phyloP scores from a whole-genome alignment of 2,888 invertebrate genomes.

The Parnassius mnemosyne region DNA sequence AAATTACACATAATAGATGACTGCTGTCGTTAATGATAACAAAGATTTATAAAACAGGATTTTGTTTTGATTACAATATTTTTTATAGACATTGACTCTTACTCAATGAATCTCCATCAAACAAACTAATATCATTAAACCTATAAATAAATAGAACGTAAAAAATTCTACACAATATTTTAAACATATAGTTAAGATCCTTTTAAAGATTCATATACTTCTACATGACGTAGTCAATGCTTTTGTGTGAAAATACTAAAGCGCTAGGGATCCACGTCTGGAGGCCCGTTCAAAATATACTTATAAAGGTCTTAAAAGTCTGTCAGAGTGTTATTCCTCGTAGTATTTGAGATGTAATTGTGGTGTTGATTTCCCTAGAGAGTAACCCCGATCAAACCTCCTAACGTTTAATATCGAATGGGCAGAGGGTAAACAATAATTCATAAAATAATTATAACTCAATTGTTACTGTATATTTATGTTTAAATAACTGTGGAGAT shows the following conservation, averaged over 20 bases:
- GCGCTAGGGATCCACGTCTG: constrained; percentile 26
- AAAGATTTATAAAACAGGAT: no score
- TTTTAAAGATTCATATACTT: no score
- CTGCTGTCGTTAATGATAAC: no score
- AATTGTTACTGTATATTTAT: constrained; percentile 19
- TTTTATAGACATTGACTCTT: no score
- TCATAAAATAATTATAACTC: constrained; percentile 32
- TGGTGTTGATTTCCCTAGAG: constrained; percentile 75
- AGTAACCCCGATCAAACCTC: constrained; percentile 50
- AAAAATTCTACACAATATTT: no score
- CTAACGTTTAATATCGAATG: constrained; percentile 47
- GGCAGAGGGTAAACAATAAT: constrained; percentile 48
- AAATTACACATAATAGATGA: no score
- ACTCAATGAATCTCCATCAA: no score
- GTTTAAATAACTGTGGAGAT: background rate
- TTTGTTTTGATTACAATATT: no score
- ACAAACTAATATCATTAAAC: no score
- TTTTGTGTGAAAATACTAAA: background rate
- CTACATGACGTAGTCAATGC: background rate
- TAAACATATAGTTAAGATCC: no score
- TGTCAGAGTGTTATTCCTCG: constrained; percentile 62
- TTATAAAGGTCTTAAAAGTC: constrained; percentile 57
- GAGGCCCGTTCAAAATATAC: constrained; percentile 31
- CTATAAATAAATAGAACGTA: no score
- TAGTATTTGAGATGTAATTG: constrained; percentile 75